These are phyloP conservation scores for Orgyia antiqua DNA, from an alignment of 2,888 invertebrate genomes.

Conservation along the genomic window DNA sequence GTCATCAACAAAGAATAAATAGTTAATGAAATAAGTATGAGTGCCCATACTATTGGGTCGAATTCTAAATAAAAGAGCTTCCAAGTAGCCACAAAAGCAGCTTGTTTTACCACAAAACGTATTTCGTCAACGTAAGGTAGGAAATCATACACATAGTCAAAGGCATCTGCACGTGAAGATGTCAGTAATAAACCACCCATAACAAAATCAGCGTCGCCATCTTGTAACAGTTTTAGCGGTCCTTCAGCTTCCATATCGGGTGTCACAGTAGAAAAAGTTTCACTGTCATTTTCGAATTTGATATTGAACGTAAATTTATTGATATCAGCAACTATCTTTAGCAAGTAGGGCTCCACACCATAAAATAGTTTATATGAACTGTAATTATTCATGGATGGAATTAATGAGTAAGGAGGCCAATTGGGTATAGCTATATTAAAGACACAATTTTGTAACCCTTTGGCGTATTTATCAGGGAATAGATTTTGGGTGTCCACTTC, in stretches of 20 bases:
- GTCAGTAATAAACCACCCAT: conserved; percentile 7
- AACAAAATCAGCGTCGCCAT: conserved; percentile 10
- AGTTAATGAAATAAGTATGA: conserved; percentile 5
- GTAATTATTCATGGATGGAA: conserved; percentile 6
- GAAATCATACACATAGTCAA: conserved; percentile 8
- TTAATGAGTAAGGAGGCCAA: conserved; percentile 36
- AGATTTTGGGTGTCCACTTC: conserved; percentile 17
- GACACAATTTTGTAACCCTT: conserved; percentile 41
- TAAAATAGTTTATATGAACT: conserved; percentile 6
- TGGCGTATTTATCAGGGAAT: conserved; percentile 34
- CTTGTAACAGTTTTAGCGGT: conserved; percentile 9
- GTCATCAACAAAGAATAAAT: conserved; percentile 5
- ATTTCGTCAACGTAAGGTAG: conserved; percentile 15
- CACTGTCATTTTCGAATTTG: conserved; percentile 14
- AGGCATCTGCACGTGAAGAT: conserved; percentile 5
- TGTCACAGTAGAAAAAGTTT: conserved; percentile 11
- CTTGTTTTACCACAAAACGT: conserved; percentile 9
- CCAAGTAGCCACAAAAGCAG: conserved; percentile 13
- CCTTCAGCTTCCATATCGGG: conserved; percentile 8
- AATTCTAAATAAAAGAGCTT: conserved; percentile 23
- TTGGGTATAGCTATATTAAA: conserved; percentile 29
- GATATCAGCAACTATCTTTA: conserved; percentile 34
- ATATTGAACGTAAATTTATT: conserved; percentile 40
- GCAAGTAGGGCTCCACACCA: conserved; percentile 33
- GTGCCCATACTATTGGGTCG: conserved; percentile 9